phyloP scores from a whole-genome alignment of 1,140 invertebrate genomes.

The Wiebesia pumilae region DNA sequence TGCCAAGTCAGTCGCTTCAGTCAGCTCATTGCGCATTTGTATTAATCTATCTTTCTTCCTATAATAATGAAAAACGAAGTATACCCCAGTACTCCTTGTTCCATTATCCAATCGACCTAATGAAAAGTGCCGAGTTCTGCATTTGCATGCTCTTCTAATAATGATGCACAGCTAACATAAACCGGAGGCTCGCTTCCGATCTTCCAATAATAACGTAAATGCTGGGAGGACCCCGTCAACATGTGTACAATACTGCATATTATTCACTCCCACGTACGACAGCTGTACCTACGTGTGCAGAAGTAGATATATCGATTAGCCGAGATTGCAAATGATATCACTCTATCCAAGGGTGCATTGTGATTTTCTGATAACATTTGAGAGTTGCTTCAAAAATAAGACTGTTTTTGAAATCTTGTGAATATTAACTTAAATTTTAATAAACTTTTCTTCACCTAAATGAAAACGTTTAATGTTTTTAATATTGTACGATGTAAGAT shows the following conservation, averaged over 20 bases:
- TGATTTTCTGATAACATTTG: not conserved
- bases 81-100: not conserved
- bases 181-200: not conserved
- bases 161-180: slow-evolving; percentile 10
- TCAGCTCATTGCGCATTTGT: not conserved
- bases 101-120: not conserved
- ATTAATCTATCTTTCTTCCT: not conserved
- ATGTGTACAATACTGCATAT: not conserved
- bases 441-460: too few species aligned
- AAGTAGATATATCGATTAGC: not conserved
- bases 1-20: not conserved
- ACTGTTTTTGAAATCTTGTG: not conserved
- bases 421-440: not conserved
- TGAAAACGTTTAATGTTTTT: too few species aligned
- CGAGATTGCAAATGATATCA: not conserved
- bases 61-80: slow-evolving; percentile 12
- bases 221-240: not conserved
- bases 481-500: too few species aligned
- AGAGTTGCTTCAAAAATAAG: not conserved
- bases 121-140: slow-evolving; percentile 32
- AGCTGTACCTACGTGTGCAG: too few species aligned
- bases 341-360: not conserved
- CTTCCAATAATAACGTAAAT: slow-evolving; percentile 19
- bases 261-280: not conserved
- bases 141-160: not conserved